These are phyloP conservation scores for Bufo bufo DNA, from an alignment of 2,113 vertebrate species.

Conservation along the genomic window DNA sequence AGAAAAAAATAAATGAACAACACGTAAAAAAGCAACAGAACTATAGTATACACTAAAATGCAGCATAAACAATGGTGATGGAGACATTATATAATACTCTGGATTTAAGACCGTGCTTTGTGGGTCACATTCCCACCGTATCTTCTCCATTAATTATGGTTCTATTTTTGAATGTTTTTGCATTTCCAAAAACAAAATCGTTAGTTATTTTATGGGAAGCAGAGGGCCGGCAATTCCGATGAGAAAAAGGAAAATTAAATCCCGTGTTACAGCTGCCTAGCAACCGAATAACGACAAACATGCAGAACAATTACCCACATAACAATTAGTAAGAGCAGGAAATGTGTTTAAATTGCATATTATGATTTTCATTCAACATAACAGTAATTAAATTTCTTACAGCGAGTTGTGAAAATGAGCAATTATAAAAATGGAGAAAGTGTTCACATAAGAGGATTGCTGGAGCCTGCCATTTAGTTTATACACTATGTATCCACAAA, in stretches of 20 bases:
- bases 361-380: constrained; percentile 53
- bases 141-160: not conserved
- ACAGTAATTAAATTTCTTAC: constrained; percentile 55
- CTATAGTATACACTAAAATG: not conserved
- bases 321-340: constrained; percentile 52
- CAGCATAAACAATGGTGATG: not conserved
- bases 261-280: constrained; percentile 48
- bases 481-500: not conserved
- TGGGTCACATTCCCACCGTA: not conserved
- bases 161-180: not conserved
- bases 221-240: not conserved
- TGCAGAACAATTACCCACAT: constrained; percentile 55
- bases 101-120: not conserved
- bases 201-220: constrained; percentile 15
- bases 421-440: constrained; percentile 19
- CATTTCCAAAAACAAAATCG: not conserved
- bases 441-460: constrained; percentile 18
- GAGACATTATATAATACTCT: not conserved
- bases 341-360: constrained; percentile 58
- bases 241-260: not conserved
- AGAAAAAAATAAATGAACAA: not conserved
- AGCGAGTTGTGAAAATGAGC: constrained; percentile 28
- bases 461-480: not conserved
- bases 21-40: not conserved
- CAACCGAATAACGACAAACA: constrained; percentile 50